A percentile compares a stretch with the other conserved stretches of the same genome.
Conservation (phyloP, 1,140 invertebrate species). For the Hycleus cichorii region DNA sequence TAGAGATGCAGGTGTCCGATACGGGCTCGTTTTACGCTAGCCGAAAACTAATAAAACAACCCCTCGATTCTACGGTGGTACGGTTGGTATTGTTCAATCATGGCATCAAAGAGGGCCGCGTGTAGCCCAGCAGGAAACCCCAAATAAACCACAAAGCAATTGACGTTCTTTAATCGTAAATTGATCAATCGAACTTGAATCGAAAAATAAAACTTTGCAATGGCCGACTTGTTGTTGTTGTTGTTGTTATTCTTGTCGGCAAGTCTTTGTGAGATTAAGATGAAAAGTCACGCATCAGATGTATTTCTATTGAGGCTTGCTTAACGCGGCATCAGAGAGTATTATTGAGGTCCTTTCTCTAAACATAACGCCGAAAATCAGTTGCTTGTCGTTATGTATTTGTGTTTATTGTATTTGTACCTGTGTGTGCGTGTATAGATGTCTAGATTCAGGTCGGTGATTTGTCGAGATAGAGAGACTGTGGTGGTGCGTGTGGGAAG, state of each 20-base stretch:
- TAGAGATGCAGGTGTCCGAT: too few species aligned
- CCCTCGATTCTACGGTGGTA: too few species aligned
- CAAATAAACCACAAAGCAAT: slow-evolving; percentile 20
- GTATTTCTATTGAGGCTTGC: slow-evolving; percentile 19
- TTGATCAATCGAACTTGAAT: slow-evolving; percentile 21
- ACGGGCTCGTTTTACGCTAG: too few species aligned
- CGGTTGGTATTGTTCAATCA: too few species aligned
- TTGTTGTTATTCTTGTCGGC: slow-evolving; percentile 12
- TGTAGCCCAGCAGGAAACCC: neutral
- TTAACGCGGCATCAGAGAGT: slow-evolving; percentile 7
- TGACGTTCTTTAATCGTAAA: slow-evolving; percentile 22
- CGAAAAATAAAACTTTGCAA: slow-evolving; percentile 21
- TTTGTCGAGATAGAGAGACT: slow-evolving; percentile 1
- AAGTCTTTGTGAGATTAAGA: slow-evolving; percentile 21
- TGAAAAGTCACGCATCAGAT: slow-evolving; percentile 22
- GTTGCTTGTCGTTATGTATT: slow-evolving; percentile 11
- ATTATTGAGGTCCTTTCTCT: slow-evolving; percentile 11
- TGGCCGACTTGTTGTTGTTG: neutral
- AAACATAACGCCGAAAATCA: slow-evolving; percentile 14
- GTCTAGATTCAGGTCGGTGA: slow-evolving; percentile 13
- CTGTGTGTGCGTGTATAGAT: neutral
- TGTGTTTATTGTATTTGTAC: too few species aligned
- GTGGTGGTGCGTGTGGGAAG: slow-evolving; percentile 19
- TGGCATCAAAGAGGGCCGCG: too few species aligned
- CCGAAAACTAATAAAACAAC: too few species aligned